A percentile compares a stretch with the other conserved stretches of the same genome.
Conservation (phyloP, 2,113 vertebrate species). For the Tragelaphus scriptus region DNA sequence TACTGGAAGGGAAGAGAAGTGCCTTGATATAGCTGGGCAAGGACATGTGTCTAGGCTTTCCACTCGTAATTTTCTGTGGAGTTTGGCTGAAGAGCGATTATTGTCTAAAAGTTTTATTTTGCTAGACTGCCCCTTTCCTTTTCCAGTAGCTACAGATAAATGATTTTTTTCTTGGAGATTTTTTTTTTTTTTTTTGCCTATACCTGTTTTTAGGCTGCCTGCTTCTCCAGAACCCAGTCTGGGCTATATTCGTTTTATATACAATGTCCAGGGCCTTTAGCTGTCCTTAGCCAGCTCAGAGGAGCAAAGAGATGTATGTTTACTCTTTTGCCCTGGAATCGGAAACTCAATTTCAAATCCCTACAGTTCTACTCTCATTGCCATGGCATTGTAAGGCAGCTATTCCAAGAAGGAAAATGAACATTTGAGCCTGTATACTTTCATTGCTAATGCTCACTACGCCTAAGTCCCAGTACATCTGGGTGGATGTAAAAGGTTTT, state of each 20-base stretch:
- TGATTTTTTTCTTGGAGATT: background rate
- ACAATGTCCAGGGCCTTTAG: background rate
- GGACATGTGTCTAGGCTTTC: background rate
- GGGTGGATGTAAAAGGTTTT: background rate
- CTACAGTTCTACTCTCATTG: background rate
- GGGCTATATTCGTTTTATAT: background rate
- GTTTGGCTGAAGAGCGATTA: background rate
- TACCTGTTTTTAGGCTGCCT: background rate
- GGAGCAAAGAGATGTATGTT: background rate
- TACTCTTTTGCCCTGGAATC: background rate
- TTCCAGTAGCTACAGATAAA: background rate
- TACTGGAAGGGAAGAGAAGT: fast-evolving
- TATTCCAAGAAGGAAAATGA: background rate
- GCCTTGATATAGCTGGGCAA: background rate
- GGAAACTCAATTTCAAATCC: background rate
- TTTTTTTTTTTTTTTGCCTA: background rate
- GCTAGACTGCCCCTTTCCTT: background rate
- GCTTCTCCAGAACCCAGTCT: background rate
- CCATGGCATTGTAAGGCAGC: background rate
- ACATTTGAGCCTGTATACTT: background rate
- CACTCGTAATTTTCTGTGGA: background rate
- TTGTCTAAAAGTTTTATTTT: background rate
- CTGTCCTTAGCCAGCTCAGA: background rate
- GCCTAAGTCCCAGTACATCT: background rate
- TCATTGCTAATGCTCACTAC: background rate